These are phyloP conservation scores for Coreoperca whiteheadi DNA, from an alignment of 2,113 vertebrate species.

Conservation along the genomic window DNA sequence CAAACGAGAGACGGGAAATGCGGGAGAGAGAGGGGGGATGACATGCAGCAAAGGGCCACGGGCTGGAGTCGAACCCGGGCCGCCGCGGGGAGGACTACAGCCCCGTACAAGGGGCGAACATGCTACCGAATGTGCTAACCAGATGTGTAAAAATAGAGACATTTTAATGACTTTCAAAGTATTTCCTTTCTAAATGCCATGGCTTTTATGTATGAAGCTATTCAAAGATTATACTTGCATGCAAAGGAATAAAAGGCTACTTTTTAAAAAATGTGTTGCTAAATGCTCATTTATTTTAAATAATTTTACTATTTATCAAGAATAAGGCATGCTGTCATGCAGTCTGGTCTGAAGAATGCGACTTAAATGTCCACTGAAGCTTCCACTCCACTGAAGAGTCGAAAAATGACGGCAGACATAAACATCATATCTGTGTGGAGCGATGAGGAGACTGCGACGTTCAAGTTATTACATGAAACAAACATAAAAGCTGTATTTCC, in stretches of 20 bases:
- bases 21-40: too few relatives aligned
- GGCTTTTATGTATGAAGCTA: neutral
- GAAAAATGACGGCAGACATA: neutral
- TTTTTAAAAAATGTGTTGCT: neutral
- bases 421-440: neutral
- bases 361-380: neutral
- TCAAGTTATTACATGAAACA: neutral
- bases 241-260: neutral
- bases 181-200: neutral
- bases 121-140: too few relatives aligned
- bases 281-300: neutral
- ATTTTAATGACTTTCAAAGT: constrained; percentile 2
- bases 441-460: neutral
- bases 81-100: too few relatives aligned
- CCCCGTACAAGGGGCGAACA: too few relatives aligned
- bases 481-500: neutral
- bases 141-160: too few relatives aligned
- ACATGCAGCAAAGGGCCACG: too few relatives aligned
- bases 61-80: too few relatives aligned
- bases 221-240: too few relatives aligned
- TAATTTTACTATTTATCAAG: neutral
- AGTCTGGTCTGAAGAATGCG: neutral
- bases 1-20: too few relatives aligned
- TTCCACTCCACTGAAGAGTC: neutral
- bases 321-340: neutral